These are phyloP conservation scores for Hermaeophaga mercurialis DNA, from an alignment of 2,888 invertebrate genomes.

Conservation along the genomic window DNA sequence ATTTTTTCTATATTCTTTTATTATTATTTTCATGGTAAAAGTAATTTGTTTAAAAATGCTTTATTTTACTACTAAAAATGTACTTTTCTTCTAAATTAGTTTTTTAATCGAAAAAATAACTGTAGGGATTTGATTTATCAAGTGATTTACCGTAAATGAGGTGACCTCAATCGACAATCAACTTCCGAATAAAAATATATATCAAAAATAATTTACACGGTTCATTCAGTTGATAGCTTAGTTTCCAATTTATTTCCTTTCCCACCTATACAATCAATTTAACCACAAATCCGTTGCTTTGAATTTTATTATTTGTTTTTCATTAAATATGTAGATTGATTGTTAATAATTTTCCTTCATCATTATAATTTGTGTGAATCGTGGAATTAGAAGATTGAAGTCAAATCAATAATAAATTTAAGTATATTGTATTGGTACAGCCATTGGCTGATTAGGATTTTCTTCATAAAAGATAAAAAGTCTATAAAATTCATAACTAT, in stretches of 20 bases:
- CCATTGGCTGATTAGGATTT: too few species aligned
- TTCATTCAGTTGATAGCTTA: slow-evolving; percentile 8
- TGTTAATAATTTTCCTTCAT: slow-evolving; percentile 8
- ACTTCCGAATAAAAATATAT: slow-evolving; percentile 3
- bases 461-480: too few species aligned
- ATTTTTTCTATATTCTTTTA: too few species aligned
- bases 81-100: too few species aligned
- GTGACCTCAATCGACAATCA: slow-evolving; percentile 2
- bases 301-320: slow-evolving; percentile 17
- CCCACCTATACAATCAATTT: slow-evolving; percentile 21
- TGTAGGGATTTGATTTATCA: too few species aligned
- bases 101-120: too few species aligned
- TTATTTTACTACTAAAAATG: too few species aligned
- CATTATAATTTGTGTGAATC: not conserved
- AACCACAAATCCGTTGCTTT: slow-evolving; percentile 23
- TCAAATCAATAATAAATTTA: not conserved
- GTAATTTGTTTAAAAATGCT: too few species aligned
- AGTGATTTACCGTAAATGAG: too few species aligned
- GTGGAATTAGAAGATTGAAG: not conserved
- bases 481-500: too few species aligned
- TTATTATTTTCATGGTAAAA: too few species aligned
- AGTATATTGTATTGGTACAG: too few species aligned
- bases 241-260: slow-evolving; percentile 19
- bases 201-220: slow-evolving; percentile 22
- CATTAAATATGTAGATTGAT: slow-evolving; percentile 17